A percentile compares a stretch with the other conserved stretches of the same genome.
Evolutionary conservation across 2,113 vertebrate genomes (phyloP).

Genomic region (Pterocles orientalis): DNA sequence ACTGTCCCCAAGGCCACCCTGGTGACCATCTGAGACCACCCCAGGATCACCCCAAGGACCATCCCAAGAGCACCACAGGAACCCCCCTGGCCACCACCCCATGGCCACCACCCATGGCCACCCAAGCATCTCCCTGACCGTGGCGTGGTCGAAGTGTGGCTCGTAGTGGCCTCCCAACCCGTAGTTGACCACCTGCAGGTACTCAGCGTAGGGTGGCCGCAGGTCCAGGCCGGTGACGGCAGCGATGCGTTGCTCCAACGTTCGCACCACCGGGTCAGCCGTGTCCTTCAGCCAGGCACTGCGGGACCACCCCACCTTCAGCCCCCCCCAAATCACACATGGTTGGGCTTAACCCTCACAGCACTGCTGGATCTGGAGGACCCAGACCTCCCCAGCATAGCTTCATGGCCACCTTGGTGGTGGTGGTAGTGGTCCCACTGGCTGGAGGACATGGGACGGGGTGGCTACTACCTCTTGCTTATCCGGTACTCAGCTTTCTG

Average conservation of each 20-base stretch:
- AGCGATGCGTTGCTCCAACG: conserved; percentile 82
- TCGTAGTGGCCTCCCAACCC: conserved; percentile 94
- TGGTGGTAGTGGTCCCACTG: rapidly evolving
- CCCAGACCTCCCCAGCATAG: background rate
- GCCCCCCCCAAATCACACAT: rapidly evolving
- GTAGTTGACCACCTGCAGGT: conserved; percentile 95
- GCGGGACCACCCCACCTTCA: background rate
- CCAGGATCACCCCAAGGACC: background rate
- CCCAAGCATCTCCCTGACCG: conserved; percentile 73
- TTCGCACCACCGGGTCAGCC: conserved; percentile 70
- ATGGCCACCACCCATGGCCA: rapidly evolving
- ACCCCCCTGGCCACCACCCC: background rate
- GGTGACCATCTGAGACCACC: background rate
- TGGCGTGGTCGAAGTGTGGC: conserved; percentile 94
- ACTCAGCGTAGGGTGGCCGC: conserved; percentile 84
- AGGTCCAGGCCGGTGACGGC: conserved; percentile 86
- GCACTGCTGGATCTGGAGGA: background rate
- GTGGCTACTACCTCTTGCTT: conserved; percentile 87
- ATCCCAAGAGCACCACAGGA: background rate
- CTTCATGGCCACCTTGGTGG: background rate
- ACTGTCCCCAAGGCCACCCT: background rate
- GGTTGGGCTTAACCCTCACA: background rate
- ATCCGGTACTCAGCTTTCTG: conserved; percentile 90
- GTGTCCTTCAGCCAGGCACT: conserved; percentile 93
- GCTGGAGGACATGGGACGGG: background rate